Base-by-base conservation (phyloP, 2,888 invertebrate genomes). In the Prosopocoilus inquinatus region DNA sequence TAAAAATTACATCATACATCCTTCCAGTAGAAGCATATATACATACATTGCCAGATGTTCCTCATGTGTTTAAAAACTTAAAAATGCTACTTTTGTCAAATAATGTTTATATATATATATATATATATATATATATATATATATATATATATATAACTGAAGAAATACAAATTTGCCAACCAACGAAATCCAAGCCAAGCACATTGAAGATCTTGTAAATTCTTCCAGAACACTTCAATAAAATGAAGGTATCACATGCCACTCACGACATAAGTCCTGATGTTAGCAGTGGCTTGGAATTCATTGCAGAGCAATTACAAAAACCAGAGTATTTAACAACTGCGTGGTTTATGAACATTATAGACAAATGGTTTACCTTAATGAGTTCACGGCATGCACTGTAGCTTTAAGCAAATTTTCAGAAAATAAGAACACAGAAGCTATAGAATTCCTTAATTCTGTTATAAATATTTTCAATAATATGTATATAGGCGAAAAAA, bases 361-460 rank as follows among this genome's bases (percentile, higher is more conserved):
- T 61, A 32, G 43, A 36, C 16, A 50, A 56, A 11, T 62, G 62
- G 62, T 62, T 62, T 54, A 12, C 32, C 12, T 12, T 59, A 44
- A 62, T 62, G 62, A 55, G 60, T 36, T 56, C 53, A 12, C 46
- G 61, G 47, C 55, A 52, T 47, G 55, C 55, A 50, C 11, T 34
- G 16, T 51, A 20, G 58, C 58, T 34, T 32, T 58, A 43, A 57
- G 55, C 47, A 50, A 48, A 49, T 28, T 51, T 28, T 57, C 51
- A 32, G 13, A 36, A 32, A 51, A 47, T 15, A 43, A 13, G 15
- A 47, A 55, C 38, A 45, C 44, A 41, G 20, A 55, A 12, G 33
- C 45, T 56, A 15, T 55, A 38, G 16, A 13, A 9, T 47, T 46
- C 38, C 35, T 50, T 39, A 50, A 46, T 28, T 38, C 20, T 13